A percentile compares a stretch with the other conserved stretches of the same genome.
Conservation (phyloP, 1,140 invertebrate genomes). For the Saccostrea glomerata region DNA sequence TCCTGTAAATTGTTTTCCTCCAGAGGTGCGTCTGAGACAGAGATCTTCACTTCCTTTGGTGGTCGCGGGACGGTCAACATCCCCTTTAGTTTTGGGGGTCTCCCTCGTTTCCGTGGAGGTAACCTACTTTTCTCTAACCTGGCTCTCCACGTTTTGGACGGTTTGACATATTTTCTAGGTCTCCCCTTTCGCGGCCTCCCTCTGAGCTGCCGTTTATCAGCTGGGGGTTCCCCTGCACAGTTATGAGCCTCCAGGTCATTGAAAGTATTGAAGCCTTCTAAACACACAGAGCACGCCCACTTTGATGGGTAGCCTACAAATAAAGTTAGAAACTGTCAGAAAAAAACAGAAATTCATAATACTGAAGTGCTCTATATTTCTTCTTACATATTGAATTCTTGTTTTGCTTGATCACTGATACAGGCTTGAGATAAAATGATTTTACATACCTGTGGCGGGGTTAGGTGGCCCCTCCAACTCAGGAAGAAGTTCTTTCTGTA, state of each 20-base stretch:
- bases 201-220: slow-evolving; percentile 51
- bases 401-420: too few relatives aligned
- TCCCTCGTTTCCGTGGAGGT: slow-evolving; percentile 55
- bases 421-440: neutral
- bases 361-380: too few relatives aligned
- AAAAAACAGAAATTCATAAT: neutral
- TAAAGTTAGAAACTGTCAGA: neutral
- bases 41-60: slow-evolving; percentile 30
- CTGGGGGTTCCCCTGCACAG: slow-evolving; percentile 55
- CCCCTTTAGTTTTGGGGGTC: slow-evolving; percentile 57
- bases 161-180: slow-evolving; percentile 66
- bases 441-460: slow-evolving; percentile 28
- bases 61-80: slow-evolving; percentile 40
- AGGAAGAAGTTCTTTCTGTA: slow-evolving; percentile 67
- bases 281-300: slow-evolving; percentile 59
- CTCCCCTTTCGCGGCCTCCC: slow-evolving; percentile 62
- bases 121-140: slow-evolving; percentile 63
- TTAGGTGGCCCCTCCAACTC: neutral
- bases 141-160: slow-evolving; percentile 66
- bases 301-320: slow-evolving; percentile 53
- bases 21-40: neutral
- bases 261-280: slow-evolving; percentile 57
- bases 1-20: slow-evolving; percentile 30
- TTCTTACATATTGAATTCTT: too few relatives aligned
- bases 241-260: slow-evolving; percentile 62